Evolutionary conservation across 2,888 invertebrate genomes (phyloP).

Genomic region (Catotricha subobsoleta): DNA sequence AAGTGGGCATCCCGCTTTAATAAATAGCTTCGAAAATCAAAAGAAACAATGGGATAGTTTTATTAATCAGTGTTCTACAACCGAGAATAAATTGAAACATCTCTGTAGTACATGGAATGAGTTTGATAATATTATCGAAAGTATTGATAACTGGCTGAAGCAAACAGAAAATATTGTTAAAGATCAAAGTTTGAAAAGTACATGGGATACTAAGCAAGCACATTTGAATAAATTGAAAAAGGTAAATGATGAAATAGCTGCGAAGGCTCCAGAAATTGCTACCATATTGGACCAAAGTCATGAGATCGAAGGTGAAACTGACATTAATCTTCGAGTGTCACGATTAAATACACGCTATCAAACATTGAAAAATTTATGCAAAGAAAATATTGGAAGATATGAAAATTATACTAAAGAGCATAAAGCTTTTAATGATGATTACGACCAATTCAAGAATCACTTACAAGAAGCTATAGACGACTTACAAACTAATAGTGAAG

Average conservation of each 20-base stretch:
- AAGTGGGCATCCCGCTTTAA: slow-evolving; percentile 53
- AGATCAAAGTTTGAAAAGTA: slow-evolving; percentile 75
- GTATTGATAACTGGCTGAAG: slow-evolving; percentile 69
- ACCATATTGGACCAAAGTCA: slow-evolving; percentile 49
- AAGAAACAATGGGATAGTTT: slow-evolving; percentile 60
- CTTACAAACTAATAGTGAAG: slow-evolving; percentile 52
- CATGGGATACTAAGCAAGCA: slow-evolving; percentile 59
- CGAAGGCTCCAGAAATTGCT: slow-evolving; percentile 48
- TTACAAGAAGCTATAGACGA: slow-evolving; percentile 53
- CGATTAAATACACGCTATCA: slow-evolving; percentile 67
- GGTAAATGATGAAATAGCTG: slow-evolving; percentile 49
- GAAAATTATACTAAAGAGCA: slow-evolving; percentile 76
- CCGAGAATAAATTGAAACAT: slow-evolving; percentile 52
- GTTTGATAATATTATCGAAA: slow-evolving; percentile 59
- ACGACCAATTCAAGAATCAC: slow-evolving; percentile 55
- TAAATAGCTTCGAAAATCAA: slow-evolving; percentile 55
- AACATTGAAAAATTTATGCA: slow-evolving; percentile 58
- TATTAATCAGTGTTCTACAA: slow-evolving; percentile 47
- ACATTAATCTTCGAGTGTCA: slow-evolving; percentile 53
- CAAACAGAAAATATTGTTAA: slow-evolving; percentile 69
- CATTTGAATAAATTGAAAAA: slow-evolving; percentile 60
- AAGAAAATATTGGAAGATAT: slow-evolving; percentile 68
- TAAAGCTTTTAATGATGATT: slow-evolving; percentile 55
- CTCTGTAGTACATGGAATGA: slow-evolving; percentile 65
- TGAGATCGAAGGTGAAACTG: slow-evolving; percentile 54